Conservation (phyloP, 1,140 invertebrate genomes). For the Euura saliciscinereae region DNA sequence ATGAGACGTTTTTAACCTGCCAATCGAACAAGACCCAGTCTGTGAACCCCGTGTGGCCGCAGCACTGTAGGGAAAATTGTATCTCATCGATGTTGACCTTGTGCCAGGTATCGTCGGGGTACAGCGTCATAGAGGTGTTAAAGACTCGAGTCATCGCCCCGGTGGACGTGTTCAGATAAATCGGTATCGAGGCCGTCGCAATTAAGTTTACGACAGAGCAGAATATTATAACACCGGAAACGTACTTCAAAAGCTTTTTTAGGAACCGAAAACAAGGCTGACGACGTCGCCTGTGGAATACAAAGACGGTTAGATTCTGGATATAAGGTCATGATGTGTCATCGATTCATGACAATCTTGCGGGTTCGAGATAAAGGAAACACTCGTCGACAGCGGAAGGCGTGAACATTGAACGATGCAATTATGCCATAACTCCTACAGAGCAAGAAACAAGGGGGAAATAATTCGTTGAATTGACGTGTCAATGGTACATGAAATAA, state of each 20-base stretch:
- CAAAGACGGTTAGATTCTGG: no score
- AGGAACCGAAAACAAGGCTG: neutral
- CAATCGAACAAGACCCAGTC: constrained; percentile 51
- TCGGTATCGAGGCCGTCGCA: constrained; percentile 42
- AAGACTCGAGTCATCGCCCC: constrained; percentile 39
- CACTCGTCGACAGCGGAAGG: no score
- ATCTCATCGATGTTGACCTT: constrained; percentile 46
- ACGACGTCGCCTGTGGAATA: neutral
- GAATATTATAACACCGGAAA: constrained; percentile 6
- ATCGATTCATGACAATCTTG: no score
- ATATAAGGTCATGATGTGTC: no score
- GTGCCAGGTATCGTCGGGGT: constrained; percentile 33
- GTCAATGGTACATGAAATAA: no score
- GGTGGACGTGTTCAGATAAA: constrained; percentile 36
- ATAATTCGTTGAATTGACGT: no score
- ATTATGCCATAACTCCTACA: no score
- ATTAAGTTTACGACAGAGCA: constrained; percentile 41
- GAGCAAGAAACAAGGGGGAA: no score
- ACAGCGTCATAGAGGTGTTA: constrained; percentile 46
- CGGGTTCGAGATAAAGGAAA: no score
- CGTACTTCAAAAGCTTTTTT: neutral
- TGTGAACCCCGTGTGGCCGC: constrained; percentile 40
- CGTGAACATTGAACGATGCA: no score
- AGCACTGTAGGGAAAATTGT: constrained; percentile 50
- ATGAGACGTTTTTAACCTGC: constrained; percentile 35